Percentiles rank a stretch among this genome's conserved stretches.
Conservation (phyloP, 2,888 invertebrate species). For the Micropterix aruncella region DNA sequence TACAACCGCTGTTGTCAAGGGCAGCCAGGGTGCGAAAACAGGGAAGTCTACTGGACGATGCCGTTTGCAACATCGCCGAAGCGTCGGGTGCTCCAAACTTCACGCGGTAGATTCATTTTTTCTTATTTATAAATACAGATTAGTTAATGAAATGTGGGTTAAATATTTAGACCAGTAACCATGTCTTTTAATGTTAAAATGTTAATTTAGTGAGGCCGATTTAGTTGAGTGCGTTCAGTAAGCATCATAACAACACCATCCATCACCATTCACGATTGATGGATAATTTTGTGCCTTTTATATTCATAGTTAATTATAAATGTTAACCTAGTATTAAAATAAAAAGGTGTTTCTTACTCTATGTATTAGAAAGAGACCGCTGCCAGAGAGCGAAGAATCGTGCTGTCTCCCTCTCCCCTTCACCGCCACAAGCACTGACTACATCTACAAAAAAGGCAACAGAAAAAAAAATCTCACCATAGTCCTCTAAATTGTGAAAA, state of each 20-base stretch:
- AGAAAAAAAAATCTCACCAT: constrained; percentile 3
- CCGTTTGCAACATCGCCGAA: too few species aligned
- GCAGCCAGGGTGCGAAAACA: too few species aligned
- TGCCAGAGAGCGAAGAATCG: constrained; percentile 31
- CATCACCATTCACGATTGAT: constrained; percentile 6
- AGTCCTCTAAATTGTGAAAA: too few species aligned
- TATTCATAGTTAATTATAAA: neutral
- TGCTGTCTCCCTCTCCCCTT: constrained; percentile 38
- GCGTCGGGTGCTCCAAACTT: too few species aligned
- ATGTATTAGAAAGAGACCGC: constrained; percentile 39
- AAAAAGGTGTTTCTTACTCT: constrained; percentile 26
- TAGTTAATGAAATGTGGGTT: neutral
- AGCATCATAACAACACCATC: constrained; percentile 1
- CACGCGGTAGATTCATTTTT: too few species aligned
- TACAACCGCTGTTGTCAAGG: too few species aligned
- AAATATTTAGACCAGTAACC: neutral
- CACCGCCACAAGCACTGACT: constrained; percentile 82
- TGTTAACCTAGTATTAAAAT: neutral
- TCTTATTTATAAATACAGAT: neutral
- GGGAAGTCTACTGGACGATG: too few species aligned
- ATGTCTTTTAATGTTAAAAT: too few species aligned
- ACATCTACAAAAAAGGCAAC: constrained; percentile 62
- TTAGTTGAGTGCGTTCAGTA: constrained; percentile 5
- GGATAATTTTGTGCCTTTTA: constrained; percentile 5
- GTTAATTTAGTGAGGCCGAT: neutral